phyloP scores from a whole-genome alignment of 1,140 invertebrate species.

The Psilanteris sp. region DNA sequence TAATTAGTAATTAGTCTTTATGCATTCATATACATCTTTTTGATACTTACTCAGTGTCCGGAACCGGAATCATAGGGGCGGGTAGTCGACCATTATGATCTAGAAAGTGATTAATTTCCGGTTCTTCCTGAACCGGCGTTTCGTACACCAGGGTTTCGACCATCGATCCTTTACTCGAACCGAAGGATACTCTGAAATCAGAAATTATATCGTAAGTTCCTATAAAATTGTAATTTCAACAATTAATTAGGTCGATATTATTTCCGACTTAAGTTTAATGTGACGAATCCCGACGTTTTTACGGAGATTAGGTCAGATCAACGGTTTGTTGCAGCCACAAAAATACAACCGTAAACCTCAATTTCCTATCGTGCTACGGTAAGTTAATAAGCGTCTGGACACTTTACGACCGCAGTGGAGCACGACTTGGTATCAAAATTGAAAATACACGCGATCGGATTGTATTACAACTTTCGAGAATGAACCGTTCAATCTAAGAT shows the following conservation, averaged over 20 bases:
- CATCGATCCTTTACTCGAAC: slow-evolving; percentile 96
- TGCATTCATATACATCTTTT: slow-evolving; percentile 2
- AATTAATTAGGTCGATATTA: neutral
- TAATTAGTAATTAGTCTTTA: slow-evolving; percentile 6
- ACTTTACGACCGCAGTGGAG: slow-evolving; percentile 64
- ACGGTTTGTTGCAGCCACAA: slow-evolving; percentile 37
- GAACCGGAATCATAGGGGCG: slow-evolving; percentile 73
- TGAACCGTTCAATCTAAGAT: slow-evolving; percentile 42
- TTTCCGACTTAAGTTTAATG: neutral
- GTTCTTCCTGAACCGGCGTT: slow-evolving; percentile 86
- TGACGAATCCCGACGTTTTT: slow-evolving; percentile 12
- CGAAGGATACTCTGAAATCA: slow-evolving; percentile 91
- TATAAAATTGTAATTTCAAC: neutral
- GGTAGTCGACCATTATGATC: slow-evolving; percentile 84
- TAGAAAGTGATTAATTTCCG: slow-evolving; percentile 84
- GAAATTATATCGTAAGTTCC: slow-evolving; percentile 15
- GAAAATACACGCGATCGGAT: slow-evolving; percentile 66
- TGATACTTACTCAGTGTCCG: slow-evolving; percentile 77
- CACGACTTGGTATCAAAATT: slow-evolving; percentile 68
- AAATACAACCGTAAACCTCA: slow-evolving; percentile 69
- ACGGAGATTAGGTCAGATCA: slow-evolving; percentile 20
- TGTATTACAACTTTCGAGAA: slow-evolving; percentile 63
- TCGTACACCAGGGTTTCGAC: slow-evolving; percentile 95
- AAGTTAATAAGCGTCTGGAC: slow-evolving; percentile 62
- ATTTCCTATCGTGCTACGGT: slow-evolving; percentile 72